phyloP scores from a whole-genome alignment of 2,113 vertebrate species.

The Camelus bactrianus region DNA sequence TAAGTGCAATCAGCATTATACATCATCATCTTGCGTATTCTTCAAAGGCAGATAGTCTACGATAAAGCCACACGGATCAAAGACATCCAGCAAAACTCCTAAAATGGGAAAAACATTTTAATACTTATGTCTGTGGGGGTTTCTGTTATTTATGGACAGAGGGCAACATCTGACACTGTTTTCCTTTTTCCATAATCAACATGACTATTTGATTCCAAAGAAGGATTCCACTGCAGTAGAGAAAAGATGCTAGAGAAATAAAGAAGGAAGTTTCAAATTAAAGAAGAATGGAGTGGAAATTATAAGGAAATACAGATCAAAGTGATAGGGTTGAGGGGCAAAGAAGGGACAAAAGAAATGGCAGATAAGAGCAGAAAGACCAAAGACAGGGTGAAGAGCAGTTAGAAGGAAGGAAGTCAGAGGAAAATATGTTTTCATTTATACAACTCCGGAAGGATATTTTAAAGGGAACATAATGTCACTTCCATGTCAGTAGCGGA shows the following conservation, averaged over 20 bases:
- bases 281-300: constrained; percentile 43
- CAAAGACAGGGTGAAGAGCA: constrained; percentile 7
- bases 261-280: constrained; percentile 68
- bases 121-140: background rate
- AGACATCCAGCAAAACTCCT: background rate
- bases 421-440: constrained; percentile 79
- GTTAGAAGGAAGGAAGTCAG: constrained; percentile 58
- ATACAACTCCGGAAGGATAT: constrained; percentile 56
- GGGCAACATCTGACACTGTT: constrained; percentile 37
- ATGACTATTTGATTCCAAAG: constrained; percentile 31
- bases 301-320: constrained; percentile 65
- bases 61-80: background rate
- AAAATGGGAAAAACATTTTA: constrained; percentile 35
- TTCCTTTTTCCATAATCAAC: constrained; percentile 60
- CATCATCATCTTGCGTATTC: background rate
- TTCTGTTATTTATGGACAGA: constrained; percentile 1
- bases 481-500: constrained; percentile 67
- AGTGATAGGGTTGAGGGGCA: background rate
- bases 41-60: background rate
- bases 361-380: constrained; percentile 66
- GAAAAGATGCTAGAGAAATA: constrained; percentile 40
- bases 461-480: constrained; percentile 73
- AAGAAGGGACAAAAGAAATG: constrained; percentile 61
- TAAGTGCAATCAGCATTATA: background rate
- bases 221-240: background rate